A percentile compares a stretch with the other conserved stretches of the same genome.
Conservation (phyloP, 2,797 vertebrate species). For the Macropodus opercularis region DNA sequence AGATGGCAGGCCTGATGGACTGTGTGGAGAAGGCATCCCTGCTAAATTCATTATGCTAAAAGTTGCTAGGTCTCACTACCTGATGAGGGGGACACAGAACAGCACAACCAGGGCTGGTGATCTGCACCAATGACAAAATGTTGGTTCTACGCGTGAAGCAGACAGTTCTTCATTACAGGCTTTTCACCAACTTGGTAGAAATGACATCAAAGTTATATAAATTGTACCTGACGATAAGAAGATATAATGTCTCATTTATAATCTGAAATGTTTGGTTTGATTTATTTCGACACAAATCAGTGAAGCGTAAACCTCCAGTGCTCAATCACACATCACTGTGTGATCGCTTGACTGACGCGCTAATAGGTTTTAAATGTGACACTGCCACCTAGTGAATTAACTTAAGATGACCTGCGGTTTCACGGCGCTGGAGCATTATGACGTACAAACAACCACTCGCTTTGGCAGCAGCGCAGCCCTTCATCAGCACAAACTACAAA, state of each 20-base stretch:
- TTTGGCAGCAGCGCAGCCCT: background rate
- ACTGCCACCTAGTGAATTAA: slow-evolving; percentile 67
- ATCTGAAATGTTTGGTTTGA: background rate
- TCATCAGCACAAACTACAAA: slow-evolving; percentile 33
- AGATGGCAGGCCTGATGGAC: slow-evolving; percentile 79
- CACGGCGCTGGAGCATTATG: slow-evolving; percentile 8
- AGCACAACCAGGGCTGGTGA: slow-evolving; percentile 45
- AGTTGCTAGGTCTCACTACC: slow-evolving; percentile 76
- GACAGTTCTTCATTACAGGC: slow-evolving; percentile 7
- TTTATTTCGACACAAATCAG: background rate
- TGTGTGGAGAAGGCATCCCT: slow-evolving; percentile 74
- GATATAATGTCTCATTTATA: background rate
- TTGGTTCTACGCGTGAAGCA: slow-evolving; percentile 22
- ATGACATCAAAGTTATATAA: background rate
- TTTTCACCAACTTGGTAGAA: slow-evolving; percentile 15
- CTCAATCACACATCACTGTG: background rate
- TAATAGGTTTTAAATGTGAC: slow-evolving; percentile 48
- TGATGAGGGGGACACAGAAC: slow-evolving; percentile 64
- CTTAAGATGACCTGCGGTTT: slow-evolving; percentile 18
- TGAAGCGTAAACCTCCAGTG: background rate
- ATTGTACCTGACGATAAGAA: too few relatives aligned
- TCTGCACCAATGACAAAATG: slow-evolving; percentile 31
- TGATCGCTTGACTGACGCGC: background rate
- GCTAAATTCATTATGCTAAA: slow-evolving; percentile 82
- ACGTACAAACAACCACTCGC: background rate